Evolutionary conservation across 1,140 invertebrate genomes (phyloP).

Genomic region (Drosophila auraria): DNA sequence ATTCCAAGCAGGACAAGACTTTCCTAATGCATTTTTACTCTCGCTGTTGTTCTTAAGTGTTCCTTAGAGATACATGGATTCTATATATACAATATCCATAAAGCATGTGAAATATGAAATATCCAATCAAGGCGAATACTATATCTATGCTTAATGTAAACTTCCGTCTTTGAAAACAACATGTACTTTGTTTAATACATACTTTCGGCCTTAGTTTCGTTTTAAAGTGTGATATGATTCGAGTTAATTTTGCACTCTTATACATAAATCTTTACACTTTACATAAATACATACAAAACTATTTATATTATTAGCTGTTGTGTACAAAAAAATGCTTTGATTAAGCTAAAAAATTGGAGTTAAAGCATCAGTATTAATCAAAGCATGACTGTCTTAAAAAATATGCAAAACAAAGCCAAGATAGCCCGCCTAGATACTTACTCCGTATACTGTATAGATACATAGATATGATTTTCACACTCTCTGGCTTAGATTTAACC

Average conservation of each 20-base stretch:
- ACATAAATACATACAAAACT: not conserved
- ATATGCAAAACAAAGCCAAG: conserved; percentile 48
- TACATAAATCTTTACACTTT: conserved; percentile 4
- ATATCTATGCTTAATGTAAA: conserved; percentile 45
- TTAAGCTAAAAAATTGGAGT: not conserved
- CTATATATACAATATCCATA: conserved; percentile 12
- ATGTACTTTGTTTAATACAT: conserved; percentile 22
- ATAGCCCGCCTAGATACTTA: conserved; percentile 15
- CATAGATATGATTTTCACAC: conserved; percentile 51
- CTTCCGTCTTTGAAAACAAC: conserved; percentile 10
- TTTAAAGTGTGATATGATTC: conserved; percentile 22
- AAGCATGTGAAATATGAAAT: conserved; percentile 53
- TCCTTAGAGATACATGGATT: conserved; percentile 30
- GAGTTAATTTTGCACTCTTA: conserved; percentile 48
- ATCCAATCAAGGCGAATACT: conserved; percentile 13
- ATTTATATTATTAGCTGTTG: conserved; percentile 43
- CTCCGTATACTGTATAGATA: conserved; percentile 9
- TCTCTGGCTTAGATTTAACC: conserved; percentile 72
- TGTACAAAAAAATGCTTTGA: conserved; percentile 36
- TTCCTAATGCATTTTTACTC: conserved; percentile 32
- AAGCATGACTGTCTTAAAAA: conserved; percentile 51
- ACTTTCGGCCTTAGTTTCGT: conserved; percentile 28
- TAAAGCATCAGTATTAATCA: conserved; percentile 21
- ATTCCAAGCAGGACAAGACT: conserved; percentile 51
- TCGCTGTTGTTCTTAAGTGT: conserved; percentile 61